These are phyloP conservation scores for Saturnia japonica DNA, from an alignment of 2,888 invertebrate species.

Conservation along the genomic window DNA sequence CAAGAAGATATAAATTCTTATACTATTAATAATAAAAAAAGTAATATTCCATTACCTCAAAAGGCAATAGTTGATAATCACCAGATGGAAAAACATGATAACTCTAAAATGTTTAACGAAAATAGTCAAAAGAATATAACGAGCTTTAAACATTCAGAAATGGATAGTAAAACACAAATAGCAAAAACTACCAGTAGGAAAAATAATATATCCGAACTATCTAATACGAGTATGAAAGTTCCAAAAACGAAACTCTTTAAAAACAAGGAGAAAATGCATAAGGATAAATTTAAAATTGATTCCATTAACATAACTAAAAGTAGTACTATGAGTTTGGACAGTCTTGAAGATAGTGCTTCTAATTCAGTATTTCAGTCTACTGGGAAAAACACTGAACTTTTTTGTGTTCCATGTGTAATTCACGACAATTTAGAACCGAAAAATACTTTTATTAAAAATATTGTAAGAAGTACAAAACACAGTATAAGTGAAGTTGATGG, in stretches of 20 bases:
- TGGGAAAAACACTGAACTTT: conserved; percentile 67
- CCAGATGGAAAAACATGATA: conserved; percentile 27
- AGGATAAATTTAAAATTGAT: conserved; percentile 31
- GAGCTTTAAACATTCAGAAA: conserved; percentile 28
- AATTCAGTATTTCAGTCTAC: conserved; percentile 48
- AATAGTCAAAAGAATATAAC: conserved; percentile 29
- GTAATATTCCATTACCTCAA: conserved; percentile 61
- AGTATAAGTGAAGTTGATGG: conserved; percentile 28
- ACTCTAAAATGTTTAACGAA: conserved; percentile 26
- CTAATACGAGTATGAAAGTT: conserved; percentile 24
- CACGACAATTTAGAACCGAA: conserved; percentile 55
- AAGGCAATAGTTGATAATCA: conserved; percentile 35
- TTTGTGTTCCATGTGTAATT: conserved; percentile 71
- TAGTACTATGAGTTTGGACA: conserved; percentile 70
- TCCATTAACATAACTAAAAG: conserved; percentile 48
- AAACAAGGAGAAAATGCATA: conserved; percentile 31
- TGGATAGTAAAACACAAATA: conserved; percentile 23
- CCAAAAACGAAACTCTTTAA: conserved; percentile 29
- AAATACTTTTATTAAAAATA: conserved; percentile 34
- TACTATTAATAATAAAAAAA: conserved; percentile 45
- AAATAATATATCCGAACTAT: neutral
- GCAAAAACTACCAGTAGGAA: conserved; percentile 21
- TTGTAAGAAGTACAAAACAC: conserved; percentile 31
- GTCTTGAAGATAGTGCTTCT: conserved; percentile 55
- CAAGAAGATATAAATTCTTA: conserved; percentile 34